Evolutionary conservation across 2,797 vertebrate genomes (phyloP).

Genomic region (Lithobates pipiens): DNA sequence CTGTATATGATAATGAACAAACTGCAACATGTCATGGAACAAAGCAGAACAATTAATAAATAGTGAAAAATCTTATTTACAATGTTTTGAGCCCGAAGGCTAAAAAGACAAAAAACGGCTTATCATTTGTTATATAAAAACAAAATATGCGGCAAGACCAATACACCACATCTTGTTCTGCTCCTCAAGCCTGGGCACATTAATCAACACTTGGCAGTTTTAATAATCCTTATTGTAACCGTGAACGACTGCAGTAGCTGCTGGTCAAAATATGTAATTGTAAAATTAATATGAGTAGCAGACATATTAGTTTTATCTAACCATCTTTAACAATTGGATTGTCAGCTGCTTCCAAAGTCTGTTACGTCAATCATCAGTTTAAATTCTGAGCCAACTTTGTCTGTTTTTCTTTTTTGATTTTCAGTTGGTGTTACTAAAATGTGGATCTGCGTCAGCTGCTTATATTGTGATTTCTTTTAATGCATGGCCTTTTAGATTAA

Average conservation of each 20-base stretch:
- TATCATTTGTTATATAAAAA: neutral
- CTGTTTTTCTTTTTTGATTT: neutral
- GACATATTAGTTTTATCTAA: neutral
- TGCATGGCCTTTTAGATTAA: too few relatives aligned
- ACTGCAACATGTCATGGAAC: too few relatives aligned
- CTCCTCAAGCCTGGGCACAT: neutral
- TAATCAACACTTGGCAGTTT: neutral
- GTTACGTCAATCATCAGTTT: neutral
- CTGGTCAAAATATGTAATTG: neutral
- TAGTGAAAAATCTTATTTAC: too few relatives aligned
- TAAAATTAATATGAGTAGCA: neutral
- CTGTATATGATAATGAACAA: too few relatives aligned
- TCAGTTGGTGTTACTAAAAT: too few relatives aligned
- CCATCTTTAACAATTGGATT: neutral
- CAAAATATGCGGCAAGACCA: neutral
- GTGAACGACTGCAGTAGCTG: neutral
- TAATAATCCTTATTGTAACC: neutral
- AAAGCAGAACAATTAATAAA: too few relatives aligned
- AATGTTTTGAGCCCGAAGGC: too few relatives aligned
- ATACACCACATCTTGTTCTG: neutral
- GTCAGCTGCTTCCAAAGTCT: neutral
- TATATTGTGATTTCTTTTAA: too few relatives aligned
- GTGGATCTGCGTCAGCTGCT: too few relatives aligned
- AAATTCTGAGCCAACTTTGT: neutral
- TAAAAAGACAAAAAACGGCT: neutral